Evolutionary conservation across 2,888 invertebrate species (phyloP).

Genomic region (Exephanes ischioxanthus): DNA sequence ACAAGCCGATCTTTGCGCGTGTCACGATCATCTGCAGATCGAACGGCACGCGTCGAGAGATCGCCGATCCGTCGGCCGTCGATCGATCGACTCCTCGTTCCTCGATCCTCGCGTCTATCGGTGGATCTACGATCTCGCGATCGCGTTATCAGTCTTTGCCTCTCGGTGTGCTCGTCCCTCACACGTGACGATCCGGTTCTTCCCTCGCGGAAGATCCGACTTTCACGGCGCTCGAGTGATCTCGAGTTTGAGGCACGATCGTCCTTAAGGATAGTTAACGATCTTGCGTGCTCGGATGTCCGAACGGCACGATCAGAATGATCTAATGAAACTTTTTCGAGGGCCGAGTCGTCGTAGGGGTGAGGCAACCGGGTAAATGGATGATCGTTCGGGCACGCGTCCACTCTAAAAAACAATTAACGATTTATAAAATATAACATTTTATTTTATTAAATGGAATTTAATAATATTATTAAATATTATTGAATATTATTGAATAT

Average conservation of each 20-base stretch:
- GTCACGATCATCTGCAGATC: slow-evolving; percentile 32
- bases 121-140: slow-evolving; percentile 46
- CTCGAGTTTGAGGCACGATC: slow-evolving; percentile 34
- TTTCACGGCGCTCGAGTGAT: slow-evolving; percentile 22
- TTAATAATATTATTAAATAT: background rate
- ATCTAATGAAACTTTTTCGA: slow-evolving; percentile 30
- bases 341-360: slow-evolving; percentile 64
- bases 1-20: slow-evolving; percentile 30
- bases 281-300: background rate
- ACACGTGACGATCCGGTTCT: slow-evolving; percentile 13
- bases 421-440: background rate
- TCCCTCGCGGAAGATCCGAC: slow-evolving; percentile 16
- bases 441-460: background rate
- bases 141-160: slow-evolving; percentile 60
- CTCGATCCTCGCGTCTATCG: slow-evolving; percentile 51
- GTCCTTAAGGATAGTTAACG: background rate
- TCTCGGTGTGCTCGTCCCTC: slow-evolving; percentile 44
- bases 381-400: slow-evolving; percentile 79
- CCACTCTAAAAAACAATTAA: slow-evolving; percentile 73
- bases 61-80: slow-evolving; percentile 33
- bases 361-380: slow-evolving; percentile 65
- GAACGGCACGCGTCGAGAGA: slow-evolving; percentile 27
- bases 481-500: no score
- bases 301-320: background rate
- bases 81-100: slow-evolving; percentile 26